Conservation (phyloP, 1,140 invertebrate genomes). For the Drepana arcuata region DNA sequence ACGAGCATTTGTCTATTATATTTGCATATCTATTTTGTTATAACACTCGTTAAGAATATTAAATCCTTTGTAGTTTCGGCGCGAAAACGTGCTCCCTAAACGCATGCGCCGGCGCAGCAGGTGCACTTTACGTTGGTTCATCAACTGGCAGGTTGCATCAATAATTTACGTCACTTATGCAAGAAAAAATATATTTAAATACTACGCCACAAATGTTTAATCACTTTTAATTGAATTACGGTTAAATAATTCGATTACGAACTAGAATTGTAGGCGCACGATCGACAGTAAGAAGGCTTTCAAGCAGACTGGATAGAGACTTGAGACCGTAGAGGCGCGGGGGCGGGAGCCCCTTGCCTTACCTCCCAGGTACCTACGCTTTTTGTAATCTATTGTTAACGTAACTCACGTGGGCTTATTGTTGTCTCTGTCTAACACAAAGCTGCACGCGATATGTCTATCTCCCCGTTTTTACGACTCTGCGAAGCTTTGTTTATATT, state of each 20-base stretch:
- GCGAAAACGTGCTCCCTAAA: conserved; percentile 36
- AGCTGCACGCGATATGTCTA: conserved; percentile 8
- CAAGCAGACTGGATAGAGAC: conserved; percentile 27
- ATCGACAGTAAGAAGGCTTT: conserved; percentile 35
- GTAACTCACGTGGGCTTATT: conserved; percentile 46
- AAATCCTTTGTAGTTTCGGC: conserved; percentile 39
- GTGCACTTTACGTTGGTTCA: conserved; percentile 25
- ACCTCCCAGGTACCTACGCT: conserved; percentile 56
- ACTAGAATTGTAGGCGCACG: conserved; percentile 15
- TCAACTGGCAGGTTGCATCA: conserved; percentile 30
- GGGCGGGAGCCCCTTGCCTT: conserved; percentile 37
- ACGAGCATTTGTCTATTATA: conserved; percentile 4
- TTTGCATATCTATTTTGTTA: conserved; percentile 2
- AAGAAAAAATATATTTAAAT: too few species aligned
- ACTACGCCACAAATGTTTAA: too few species aligned
- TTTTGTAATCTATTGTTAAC: conserved; percentile 64
- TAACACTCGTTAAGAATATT: too few species aligned
- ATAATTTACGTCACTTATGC: conserved; percentile 16
- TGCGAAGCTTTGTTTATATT: conserved; percentile 48
- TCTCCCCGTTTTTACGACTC: conserved; percentile 24
- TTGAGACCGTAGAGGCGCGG: conserved; percentile 24
- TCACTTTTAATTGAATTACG: too few species aligned
- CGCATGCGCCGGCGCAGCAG: conserved; percentile 31
- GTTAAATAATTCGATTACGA: too few species aligned
- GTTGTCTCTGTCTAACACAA: conserved; percentile 29